phyloP scores from a whole-genome alignment of 2,888 invertebrate genomes.

The Dasysyrphus tricinctus region DNA sequence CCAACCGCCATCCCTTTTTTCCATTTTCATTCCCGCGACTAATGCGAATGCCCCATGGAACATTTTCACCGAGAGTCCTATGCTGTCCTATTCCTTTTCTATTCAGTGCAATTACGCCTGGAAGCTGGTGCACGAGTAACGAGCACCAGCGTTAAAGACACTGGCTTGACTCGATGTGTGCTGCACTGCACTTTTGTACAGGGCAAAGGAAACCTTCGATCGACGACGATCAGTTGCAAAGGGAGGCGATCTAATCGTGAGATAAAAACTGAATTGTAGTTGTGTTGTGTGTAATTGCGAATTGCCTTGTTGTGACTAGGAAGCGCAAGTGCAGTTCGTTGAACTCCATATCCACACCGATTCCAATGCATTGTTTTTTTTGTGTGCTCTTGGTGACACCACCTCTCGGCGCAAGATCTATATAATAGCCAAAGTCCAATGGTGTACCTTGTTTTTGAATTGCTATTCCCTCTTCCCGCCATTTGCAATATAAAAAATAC shows the following conservation, averaged over 20 bases:
- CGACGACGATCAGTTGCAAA: constrained; percentile 26
- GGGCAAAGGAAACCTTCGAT: constrained; percentile 33
- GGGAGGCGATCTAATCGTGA: constrained; percentile 72
- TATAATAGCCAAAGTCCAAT: constrained; percentile 44
- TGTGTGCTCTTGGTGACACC: constrained; percentile 26
- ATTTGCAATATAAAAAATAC: background rate
- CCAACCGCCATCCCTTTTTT: constrained; percentile 27
- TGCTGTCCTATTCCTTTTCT: constrained; percentile 49
- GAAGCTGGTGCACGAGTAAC: constrained; percentile 35
- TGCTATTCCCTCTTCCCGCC: background rate
- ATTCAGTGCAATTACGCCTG: constrained; percentile 56
- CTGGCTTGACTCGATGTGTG: constrained; percentile 14
- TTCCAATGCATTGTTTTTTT: background rate
- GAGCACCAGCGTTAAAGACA: constrained; percentile 46
- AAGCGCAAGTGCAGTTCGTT: constrained; percentile 56
- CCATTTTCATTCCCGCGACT: constrained; percentile 39
- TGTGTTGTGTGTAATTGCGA: constrained; percentile 67
- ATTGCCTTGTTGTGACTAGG: constrained; percentile 62
- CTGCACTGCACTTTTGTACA: background rate
- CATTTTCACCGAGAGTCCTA: constrained; percentile 23
- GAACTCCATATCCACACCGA: constrained; percentile 35
- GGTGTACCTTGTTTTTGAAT: constrained; percentile 29
- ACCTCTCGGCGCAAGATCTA: constrained; percentile 56
- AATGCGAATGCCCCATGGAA: constrained; percentile 25
- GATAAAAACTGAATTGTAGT: constrained; percentile 63